A percentile compares a stretch with the other conserved stretches of the same genome.
Conservation (phyloP, 2,113 vertebrate species). For the Galemys pyrenaicus region DNA sequence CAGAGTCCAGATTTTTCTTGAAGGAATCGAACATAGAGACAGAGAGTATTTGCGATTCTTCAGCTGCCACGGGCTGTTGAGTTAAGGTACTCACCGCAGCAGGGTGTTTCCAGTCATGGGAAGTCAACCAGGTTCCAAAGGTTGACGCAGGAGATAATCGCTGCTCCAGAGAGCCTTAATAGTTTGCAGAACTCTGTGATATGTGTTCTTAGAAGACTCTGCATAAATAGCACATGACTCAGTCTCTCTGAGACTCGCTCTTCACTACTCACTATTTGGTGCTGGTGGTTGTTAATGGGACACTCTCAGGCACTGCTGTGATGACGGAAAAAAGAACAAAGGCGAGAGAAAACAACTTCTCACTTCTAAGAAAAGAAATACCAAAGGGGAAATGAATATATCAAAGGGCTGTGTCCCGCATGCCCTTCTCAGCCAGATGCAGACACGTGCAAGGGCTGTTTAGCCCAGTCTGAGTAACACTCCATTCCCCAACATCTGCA, state of each 20-base stretch:
- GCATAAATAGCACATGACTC: slow-evolving; percentile 48
- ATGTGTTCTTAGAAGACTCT: slow-evolving; percentile 39
- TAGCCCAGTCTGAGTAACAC: neutral
- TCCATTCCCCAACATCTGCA: neutral
- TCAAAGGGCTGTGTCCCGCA: slow-evolving; percentile 6
- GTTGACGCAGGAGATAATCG: slow-evolving; percentile 54
- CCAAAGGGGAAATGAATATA: slow-evolving; percentile 54
- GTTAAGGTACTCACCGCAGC: slow-evolving; percentile 4
- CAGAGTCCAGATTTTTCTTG: slow-evolving; percentile 70
- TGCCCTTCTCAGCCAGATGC: slow-evolving; percentile 30
- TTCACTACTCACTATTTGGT: slow-evolving; percentile 26
- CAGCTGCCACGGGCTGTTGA: slow-evolving; percentile 22
- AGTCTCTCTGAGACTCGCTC: neutral
- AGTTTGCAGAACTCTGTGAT: slow-evolving; percentile 60
- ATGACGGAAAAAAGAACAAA: slow-evolving; percentile 69
- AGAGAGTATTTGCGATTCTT: slow-evolving; percentile 12
- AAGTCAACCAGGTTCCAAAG: slow-evolving; percentile 54
- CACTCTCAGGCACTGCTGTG: neutral
- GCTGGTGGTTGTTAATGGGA: slow-evolving; percentile 10
- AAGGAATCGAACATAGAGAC: neutral
- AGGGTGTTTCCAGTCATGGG: slow-evolving; percentile 5
- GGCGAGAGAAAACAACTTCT: neutral
- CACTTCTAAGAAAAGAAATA: slow-evolving; percentile 42
- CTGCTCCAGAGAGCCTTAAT: slow-evolving; percentile 50
- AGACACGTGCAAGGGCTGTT: neutral